A percentile compares a stretch with the other conserved stretches of the same genome.
Evolutionary conservation across 1,140 invertebrate genomes (phyloP).

Genomic region (Aphis craccivora): DNA sequence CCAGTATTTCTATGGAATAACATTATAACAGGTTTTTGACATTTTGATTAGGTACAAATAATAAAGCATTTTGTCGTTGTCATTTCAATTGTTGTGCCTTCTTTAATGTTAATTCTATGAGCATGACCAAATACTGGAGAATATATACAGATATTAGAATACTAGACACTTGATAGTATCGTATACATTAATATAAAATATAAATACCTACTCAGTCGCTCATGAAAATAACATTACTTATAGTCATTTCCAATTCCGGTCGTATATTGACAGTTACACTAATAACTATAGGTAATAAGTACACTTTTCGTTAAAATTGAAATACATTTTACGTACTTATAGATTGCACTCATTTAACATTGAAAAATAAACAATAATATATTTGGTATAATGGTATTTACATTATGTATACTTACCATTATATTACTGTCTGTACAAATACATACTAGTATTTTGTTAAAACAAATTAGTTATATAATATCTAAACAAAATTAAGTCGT

Average conservation of each 20-base stretch:
- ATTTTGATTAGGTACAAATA: slow-evolving; percentile 21
- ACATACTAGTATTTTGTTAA: too few species aligned
- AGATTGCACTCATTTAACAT: background rate
- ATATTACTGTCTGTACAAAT: background rate
- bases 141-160: background rate
- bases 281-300: background rate
- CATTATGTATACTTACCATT: background rate
- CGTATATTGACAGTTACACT: background rate
- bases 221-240: slow-evolving; percentile 26
- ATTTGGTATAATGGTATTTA: background rate
- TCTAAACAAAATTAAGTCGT: too few species aligned
- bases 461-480: too few species aligned
- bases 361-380: too few species aligned
- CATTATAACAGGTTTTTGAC: background rate
- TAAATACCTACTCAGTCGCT: background rate
- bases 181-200: background rate
- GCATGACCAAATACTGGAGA: slow-evolving; percentile 2
- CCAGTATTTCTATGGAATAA: background rate
- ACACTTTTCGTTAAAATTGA: background rate
- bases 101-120: background rate
- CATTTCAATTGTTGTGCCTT: slow-evolving; percentile 1
- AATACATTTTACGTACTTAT: background rate
- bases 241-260: background rate
- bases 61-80: slow-evolving; percentile 5
- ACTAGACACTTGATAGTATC: background rate